Conservation (phyloP, 2,113 vertebrate genomes). For the Lethenteron reissneri region DNA sequence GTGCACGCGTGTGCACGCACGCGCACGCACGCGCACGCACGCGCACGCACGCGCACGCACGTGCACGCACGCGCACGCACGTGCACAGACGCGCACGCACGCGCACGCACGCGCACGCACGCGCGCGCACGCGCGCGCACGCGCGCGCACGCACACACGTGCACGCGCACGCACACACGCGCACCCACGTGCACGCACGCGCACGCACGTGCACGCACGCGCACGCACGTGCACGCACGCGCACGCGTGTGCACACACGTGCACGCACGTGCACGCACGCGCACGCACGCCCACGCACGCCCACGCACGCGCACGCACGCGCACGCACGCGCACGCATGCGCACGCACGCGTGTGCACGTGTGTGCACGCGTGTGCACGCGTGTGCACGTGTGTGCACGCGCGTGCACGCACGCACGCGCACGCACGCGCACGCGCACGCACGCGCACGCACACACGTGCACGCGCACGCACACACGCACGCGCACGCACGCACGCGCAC, state of each 20-base stretch:
- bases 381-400: no score
- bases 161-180: background rate
- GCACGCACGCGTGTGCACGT: no score
- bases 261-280: background rate
- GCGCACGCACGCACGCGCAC: background rate
- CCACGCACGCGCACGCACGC: no score
- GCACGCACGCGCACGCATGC: no score
- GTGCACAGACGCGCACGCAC: background rate
- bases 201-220: background rate
- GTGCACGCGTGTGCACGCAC: background rate
- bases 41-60: background rate
- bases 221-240: background rate
- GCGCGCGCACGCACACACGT: background rate
- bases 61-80: background rate
- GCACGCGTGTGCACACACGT: background rate
- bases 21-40: background rate
- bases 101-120: background rate
- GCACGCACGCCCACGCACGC: background rate
- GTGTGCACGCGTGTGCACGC: no score
- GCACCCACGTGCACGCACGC: background rate
- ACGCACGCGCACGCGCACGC: slow-evolving; percentile 1
- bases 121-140: background rate
- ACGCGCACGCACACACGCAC: background rate
- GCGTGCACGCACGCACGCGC: background rate
- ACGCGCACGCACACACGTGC: background rate